phyloP scores from a whole-genome alignment of 2,113 vertebrate genomes.

The Calidris pugnax region DNA sequence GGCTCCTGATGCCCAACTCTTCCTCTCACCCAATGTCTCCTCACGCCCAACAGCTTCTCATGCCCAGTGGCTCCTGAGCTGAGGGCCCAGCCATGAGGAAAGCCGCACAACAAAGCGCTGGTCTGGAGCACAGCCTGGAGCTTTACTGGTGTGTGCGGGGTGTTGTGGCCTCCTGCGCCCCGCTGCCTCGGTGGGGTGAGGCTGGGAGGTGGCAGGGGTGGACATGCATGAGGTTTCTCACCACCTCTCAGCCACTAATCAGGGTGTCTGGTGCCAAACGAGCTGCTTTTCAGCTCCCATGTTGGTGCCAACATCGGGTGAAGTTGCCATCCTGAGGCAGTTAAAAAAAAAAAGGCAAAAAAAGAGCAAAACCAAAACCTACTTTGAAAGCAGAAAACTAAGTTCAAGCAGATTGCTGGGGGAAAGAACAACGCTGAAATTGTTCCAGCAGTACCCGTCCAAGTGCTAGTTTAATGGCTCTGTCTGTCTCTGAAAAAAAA shows the following conservation, averaged over 20 bases:
- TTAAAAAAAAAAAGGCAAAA: neutral
- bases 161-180: fast-evolving
- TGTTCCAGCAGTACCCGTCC: neutral
- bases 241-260: fast-evolving
- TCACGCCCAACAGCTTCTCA: no score
- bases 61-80: no score
- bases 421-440: neutral
- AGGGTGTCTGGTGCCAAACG: fast-evolving
- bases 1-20: neutral
- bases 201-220: neutral
- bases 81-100: neutral
- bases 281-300: neutral
- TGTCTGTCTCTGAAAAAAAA: neutral
- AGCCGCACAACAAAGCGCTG: neutral
- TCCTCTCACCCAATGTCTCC: neutral
- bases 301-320: fast-evolving
- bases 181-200: no score
- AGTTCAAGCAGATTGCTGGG: neutral
- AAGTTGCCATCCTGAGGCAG: neutral
- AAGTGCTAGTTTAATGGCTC: neutral
- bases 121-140: neutral
- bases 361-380: neutral
- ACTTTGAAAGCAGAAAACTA: neutral
- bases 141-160: neutral
- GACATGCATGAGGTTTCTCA: neutral